phyloP scores from a whole-genome alignment of 2,113 vertebrate species.

The Macrotus californicus region DNA sequence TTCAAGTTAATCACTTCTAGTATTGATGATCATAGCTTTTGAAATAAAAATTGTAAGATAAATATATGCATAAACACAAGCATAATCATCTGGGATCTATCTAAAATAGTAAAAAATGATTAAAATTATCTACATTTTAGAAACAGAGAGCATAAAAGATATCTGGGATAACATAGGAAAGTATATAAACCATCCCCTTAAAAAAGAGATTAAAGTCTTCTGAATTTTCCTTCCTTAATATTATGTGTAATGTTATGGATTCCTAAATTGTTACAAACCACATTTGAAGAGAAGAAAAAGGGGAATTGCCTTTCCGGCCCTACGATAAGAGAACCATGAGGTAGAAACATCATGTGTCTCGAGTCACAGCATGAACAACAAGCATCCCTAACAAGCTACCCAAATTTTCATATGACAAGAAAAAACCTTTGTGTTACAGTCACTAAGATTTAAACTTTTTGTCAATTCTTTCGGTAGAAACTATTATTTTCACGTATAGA shows the following conservation, averaged over 20 bases:
- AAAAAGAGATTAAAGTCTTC: neutral
- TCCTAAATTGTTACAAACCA: neutral
- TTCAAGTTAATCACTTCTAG: neutral
- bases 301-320: neutral
- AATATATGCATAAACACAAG: neutral
- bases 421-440: neutral
- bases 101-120: neutral
- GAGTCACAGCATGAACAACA: neutral
- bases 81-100: neutral
- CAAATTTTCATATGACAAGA: neutral
- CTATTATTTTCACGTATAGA: neutral
- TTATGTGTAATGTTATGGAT: neutral
- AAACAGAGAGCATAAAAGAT: neutral
- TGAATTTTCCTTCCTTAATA: neutral
- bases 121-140: neutral
- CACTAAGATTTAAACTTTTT: neutral
- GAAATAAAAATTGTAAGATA: neutral
- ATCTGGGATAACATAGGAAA: neutral
- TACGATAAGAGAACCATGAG: neutral
- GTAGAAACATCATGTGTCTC: neutral
- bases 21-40: neutral
- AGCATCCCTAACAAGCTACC: accelerated
- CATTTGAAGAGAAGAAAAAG: neutral
- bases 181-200: neutral
- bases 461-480: neutral